Conservation (phyloP, 2,888 invertebrate genomes). For the Hyposoter dolosus region DNA sequence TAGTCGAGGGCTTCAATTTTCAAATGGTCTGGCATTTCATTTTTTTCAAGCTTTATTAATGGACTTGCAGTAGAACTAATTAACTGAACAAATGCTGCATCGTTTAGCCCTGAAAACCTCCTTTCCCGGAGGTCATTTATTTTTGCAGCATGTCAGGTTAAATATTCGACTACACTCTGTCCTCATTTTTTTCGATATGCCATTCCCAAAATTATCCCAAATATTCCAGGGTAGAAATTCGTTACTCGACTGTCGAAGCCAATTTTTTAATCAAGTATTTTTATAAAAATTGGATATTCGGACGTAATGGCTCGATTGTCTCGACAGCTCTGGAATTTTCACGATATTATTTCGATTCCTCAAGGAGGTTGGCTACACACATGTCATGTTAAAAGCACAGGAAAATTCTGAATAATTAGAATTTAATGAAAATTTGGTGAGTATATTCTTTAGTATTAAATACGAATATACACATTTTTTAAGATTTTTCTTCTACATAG, state of each 20-base stretch:
- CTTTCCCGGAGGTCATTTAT: not conserved
- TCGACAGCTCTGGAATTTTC: not conserved
- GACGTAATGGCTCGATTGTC: not conserved
- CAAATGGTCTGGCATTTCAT: not conserved
- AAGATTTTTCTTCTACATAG: too few species aligned
- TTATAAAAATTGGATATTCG: not conserved
- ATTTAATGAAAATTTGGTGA: too few species aligned
- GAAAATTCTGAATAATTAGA: too few species aligned
- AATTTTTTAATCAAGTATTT: not conserved
- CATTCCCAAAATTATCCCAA: not conserved
- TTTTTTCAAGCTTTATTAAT: conserved; percentile 11
- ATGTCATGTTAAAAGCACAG: too few species aligned
- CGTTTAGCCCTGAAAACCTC: not conserved
- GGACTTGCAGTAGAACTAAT: not conserved
- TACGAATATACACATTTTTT: too few species aligned
- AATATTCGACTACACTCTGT: not conserved
- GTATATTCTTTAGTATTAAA: too few species aligned
- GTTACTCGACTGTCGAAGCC: not conserved
- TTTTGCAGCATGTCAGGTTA: not conserved
- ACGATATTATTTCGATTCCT: not conserved
- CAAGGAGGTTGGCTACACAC: too few species aligned
- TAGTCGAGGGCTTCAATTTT: conserved; percentile 6
- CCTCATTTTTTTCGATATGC: not conserved
- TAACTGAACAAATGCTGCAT: not conserved
- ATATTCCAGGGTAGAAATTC: not conserved